These are phyloP conservation scores for Lamellibrachia luymesi DNA, from an alignment of 1,140 invertebrate genomes.

Conservation along the genomic window DNA sequence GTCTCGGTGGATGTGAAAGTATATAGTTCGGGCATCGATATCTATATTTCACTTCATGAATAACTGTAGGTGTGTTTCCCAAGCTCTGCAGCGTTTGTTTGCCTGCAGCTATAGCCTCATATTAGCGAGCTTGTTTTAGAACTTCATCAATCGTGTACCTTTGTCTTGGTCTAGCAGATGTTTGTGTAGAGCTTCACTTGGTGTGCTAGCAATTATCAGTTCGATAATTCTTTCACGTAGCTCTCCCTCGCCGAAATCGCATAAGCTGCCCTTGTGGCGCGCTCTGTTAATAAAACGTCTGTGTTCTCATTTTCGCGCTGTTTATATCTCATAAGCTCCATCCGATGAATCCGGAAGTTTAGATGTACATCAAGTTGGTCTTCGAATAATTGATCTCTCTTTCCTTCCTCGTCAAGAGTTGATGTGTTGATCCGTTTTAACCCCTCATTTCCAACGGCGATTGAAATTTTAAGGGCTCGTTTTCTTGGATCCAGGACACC, in stretches of 20 bases:
- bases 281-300: background rate
- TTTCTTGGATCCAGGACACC: no score
- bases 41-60: no score
- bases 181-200: background rate
- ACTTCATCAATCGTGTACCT: background rate
- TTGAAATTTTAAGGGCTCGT: no score
- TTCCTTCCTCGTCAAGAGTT: no score
- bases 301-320: background rate
- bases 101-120: no score
- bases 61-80: no score
- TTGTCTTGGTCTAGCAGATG: background rate
- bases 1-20: background rate
- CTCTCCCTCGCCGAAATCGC: background rate
- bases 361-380: background rate
- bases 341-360: background rate
- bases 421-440: no score
- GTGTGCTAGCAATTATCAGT: background rate
- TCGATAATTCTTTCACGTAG: background rate
- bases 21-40: background rate
- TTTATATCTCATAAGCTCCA: background rate
- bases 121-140: no score
- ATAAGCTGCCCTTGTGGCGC: background rate
- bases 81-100: no score
- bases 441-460: no score
- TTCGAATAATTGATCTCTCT: background rate